Evolutionary conservation across 2,797 vertebrate genomes (phyloP).

Genomic region (Erpetoichthys calabaricus): DNA sequence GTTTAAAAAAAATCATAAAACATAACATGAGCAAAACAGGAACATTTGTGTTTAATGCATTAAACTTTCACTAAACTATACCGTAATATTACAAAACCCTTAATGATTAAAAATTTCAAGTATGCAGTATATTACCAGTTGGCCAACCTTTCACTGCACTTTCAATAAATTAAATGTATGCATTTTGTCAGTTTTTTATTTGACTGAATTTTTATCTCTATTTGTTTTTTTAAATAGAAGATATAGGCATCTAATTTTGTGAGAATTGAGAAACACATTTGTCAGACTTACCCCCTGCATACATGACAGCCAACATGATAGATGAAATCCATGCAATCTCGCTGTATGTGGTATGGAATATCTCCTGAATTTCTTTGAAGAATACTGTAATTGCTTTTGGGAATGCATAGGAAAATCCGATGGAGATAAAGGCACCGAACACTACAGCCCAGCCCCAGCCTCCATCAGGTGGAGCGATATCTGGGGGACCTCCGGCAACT

Average conservation of each 20-base stretch:
- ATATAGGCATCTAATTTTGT: too few relatives aligned
- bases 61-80: too few relatives aligned
- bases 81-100: too few relatives aligned
- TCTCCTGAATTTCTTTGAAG: slow-evolving; percentile 90
- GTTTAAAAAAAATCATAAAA: too few relatives aligned
- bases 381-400: slow-evolving; percentile 91
- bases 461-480: slow-evolving; percentile 71
- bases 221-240: slow-evolving; percentile 2
- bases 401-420: slow-evolving; percentile 95
- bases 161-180: too few relatives aligned
- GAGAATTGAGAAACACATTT: background rate
- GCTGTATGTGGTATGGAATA: slow-evolving; percentile 76
- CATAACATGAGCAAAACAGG: too few relatives aligned
- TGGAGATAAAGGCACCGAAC: slow-evolving; percentile 77
- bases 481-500: slow-evolving; percentile 19
- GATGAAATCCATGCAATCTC: slow-evolving; percentile 93
- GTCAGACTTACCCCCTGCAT: slow-evolving; percentile 74
- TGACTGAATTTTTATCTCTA: background rate
- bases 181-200: too few relatives aligned
- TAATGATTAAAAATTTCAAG: too few relatives aligned
- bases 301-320: slow-evolving; percentile 95
- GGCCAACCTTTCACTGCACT: too few relatives aligned
- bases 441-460: slow-evolving; percentile 94
- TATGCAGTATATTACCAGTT: too few relatives aligned
- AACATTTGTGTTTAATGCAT: too few relatives aligned